Evolutionary conservation across 35 echinoderm and acorn worm genomes (phyloP), one percentile per base, ranked within the genome.

Genomic region (Ptychodera flava): DNA sequence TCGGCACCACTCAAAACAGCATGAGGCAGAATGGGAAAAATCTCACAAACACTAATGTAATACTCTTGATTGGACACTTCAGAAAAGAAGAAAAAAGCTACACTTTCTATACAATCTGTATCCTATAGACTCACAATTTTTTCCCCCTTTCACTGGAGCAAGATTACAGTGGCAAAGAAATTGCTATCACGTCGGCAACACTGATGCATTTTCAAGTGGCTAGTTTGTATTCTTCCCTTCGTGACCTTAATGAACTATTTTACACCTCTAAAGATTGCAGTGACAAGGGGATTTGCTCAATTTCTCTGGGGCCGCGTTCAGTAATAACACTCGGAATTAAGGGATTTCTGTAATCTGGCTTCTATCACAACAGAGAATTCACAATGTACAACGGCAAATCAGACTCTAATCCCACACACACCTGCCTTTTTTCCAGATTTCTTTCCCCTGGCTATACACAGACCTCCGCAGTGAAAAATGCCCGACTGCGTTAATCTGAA

Each of bases 351-450:
- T 64, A 64, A 64, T 64, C 45, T 64, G 6, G 6, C 45, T 64
- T 64, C 45, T 64, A 22, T 64, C 45, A 64, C 45, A 64, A 64
- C 22, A 64, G 6, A 64, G 45, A 12, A 64, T 64, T 64, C 22
- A 22, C 6, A 64, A 64, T 22, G 22, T 22, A 64, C 6, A 6
- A 64, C 22, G 22, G 22, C 45, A 6, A 64, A 64, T 64, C 6
- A 64, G 6, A 12, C 6, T 6, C 45, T 64, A 64, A 64, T 64
- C 45, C 45, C 45, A 64, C 22, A 6, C 45, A 64, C 45, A 64
- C 45, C 45, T 64, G 45, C 45, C 45, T 64, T 64, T 64, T 64
- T 64, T n/a, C n/a, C n/a, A n/a, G n/a, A n/a, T n/a, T 64, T 64
- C 22, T 64, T 64, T 64, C 22, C 6, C 45, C 22, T 22, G 45